Percentiles rank a stretch among this genome's conserved stretches.
These are phyloP conservation scores for Anniella stebbinsi DNA, from an alignment of 2,797 vertebrate species.

Conservation along the genomic window DNA sequence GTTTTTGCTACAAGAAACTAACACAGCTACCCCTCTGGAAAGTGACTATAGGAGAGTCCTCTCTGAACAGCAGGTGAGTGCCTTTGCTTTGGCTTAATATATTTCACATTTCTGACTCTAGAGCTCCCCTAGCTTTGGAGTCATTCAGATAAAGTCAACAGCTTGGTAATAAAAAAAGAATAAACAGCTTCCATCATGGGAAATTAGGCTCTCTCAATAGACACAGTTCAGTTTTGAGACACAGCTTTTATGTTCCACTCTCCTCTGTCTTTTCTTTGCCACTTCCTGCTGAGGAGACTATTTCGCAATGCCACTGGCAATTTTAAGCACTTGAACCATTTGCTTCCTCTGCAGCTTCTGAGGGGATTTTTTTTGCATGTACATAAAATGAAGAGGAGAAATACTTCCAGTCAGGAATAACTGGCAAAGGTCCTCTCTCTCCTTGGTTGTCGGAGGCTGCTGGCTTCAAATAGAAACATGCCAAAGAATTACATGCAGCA, in stretches of 20 bases:
- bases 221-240: neutral
- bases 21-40: neutral
- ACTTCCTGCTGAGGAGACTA: neutral
- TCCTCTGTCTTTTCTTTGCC: neutral
- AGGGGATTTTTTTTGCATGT: neutral
- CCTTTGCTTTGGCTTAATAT: rapidly evolving
- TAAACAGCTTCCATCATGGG: slow-evolving; percentile 30
- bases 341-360: rapidly evolving
- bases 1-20: neutral
- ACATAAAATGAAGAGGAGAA: neutral
- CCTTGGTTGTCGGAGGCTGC: neutral
- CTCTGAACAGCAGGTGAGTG: neutral
- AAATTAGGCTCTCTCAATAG: slow-evolving; percentile 1
- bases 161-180: slow-evolving; percentile 23
- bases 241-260: neutral
- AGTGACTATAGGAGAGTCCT: rapidly evolving
- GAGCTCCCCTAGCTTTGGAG: neutral
- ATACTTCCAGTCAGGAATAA: neutral
- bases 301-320: neutral
- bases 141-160: slow-evolving; percentile 34
- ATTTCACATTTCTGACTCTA: neutral
- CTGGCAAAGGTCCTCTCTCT: neutral
- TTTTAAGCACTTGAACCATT: rapidly evolving
- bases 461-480: neutral
- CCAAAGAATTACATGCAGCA: neutral